phyloP scores from a whole-genome alignment of 2,888 invertebrate species.

The Galerucella pusilla region DNA sequence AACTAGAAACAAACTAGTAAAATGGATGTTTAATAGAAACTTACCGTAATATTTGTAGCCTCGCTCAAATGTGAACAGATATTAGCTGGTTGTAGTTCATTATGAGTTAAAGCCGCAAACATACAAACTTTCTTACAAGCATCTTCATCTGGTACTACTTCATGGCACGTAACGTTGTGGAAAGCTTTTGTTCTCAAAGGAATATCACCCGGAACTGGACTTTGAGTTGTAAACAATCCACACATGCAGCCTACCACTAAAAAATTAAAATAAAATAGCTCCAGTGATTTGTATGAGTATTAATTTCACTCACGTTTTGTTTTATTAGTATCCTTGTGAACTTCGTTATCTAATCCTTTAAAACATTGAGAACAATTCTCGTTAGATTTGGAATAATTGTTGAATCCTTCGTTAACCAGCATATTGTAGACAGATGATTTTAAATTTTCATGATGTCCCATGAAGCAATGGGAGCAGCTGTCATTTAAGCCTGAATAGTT shows the following conservation, averaged over 20 bases:
- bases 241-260: slow-evolving; percentile 42
- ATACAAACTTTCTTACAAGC: slow-evolving; percentile 37
- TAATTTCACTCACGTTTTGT: slow-evolving; percentile 18
- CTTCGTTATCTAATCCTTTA: neutral
- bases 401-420: slow-evolving; percentile 3
- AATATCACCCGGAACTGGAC: slow-evolving; percentile 23
- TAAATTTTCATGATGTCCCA: slow-evolving; percentile 1
- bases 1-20: no score
- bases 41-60: slow-evolving; percentile 32
- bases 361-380: slow-evolving; percentile 16
- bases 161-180: slow-evolving; percentile 38
- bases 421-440: slow-evolving; percentile 16
- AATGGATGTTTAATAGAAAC: neutral
- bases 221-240: slow-evolving; percentile 30
- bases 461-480: slow-evolving; percentile 13
- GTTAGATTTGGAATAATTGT: neutral
- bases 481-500: neutral
- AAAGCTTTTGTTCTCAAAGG: slow-evolving; percentile 34
- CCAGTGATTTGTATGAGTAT: no score
- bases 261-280: slow-evolving; percentile 1
- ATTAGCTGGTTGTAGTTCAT: slow-evolving; percentile 28
- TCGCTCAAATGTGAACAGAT: slow-evolving; percentile 28
- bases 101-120: slow-evolving; percentile 18
- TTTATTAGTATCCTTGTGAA: neutral
- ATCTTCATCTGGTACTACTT: slow-evolving; percentile 36